These are phyloP conservation scores for Protonemura montana DNA, from an alignment of 2,888 invertebrate species.

Conservation along the genomic window DNA sequence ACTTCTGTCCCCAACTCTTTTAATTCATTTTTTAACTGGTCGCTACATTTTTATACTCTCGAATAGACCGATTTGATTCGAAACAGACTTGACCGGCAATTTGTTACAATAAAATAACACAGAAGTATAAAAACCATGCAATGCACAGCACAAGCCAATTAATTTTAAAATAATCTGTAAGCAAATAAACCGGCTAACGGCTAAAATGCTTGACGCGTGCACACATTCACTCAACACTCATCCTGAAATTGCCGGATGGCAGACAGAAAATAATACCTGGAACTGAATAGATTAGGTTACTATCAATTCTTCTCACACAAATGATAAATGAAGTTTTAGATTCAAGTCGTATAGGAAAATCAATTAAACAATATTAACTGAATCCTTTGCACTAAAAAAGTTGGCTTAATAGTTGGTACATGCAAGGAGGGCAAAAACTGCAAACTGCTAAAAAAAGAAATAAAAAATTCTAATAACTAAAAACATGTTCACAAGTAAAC, in stretches of 20 bases:
- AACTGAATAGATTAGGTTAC: neutral
- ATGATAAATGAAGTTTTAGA: neutral
- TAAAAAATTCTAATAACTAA: no score
- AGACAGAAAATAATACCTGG: neutral
- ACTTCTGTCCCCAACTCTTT: no score
- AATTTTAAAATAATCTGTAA: neutral
- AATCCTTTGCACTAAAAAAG: neutral
- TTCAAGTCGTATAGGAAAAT: neutral
- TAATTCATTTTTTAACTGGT: no score
- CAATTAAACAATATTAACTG: neutral
- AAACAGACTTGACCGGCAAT: no score
- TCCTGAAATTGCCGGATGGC: neutral
- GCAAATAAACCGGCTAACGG: neutral
- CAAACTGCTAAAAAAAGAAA: neutral
- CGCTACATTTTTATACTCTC: no score
- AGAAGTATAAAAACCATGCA: neutral
- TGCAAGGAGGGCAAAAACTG: neutral
- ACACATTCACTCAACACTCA: neutral
- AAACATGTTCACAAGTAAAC: neutral
- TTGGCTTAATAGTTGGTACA: neutral
- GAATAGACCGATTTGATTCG: no score
- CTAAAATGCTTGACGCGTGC: neutral
- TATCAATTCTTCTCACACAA: neutral
- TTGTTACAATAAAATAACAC: neutral
- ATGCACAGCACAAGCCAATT: neutral